phyloP scores from a whole-genome alignment of 2,888 invertebrate genomes.

The Laothoe populi region DNA sequence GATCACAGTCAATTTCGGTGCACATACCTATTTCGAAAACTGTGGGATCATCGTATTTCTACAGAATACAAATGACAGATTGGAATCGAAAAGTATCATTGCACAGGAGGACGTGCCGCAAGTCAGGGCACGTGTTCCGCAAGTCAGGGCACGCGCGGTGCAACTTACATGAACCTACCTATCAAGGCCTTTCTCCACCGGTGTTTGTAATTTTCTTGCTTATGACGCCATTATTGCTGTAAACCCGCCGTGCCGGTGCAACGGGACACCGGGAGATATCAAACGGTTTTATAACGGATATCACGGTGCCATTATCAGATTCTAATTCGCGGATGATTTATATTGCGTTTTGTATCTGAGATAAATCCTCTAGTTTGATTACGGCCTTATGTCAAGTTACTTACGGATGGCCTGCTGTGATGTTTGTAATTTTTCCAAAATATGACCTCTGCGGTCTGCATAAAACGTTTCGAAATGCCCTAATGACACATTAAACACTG shows the following conservation, averaged over 20 bases:
- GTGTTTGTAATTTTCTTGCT: slow-evolving; percentile 66
- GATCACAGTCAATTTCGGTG: not conserved
- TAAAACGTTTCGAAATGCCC: not conserved
- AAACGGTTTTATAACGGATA: slow-evolving; percentile 28
- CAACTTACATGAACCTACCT: slow-evolving; percentile 63
- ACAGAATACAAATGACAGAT: slow-evolving; percentile 45
- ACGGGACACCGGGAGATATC: slow-evolving; percentile 44
- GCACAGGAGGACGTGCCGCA: slow-evolving; percentile 42
- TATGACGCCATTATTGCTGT: slow-evolving; percentile 58
- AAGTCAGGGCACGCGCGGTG: slow-evolving; percentile 46
- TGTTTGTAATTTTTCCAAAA: not conserved
- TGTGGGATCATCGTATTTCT: slow-evolving; percentile 48
- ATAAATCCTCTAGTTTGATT: not conserved
- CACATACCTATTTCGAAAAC: slow-evolving; percentile 40
- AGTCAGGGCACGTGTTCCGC: slow-evolving; percentile 46
- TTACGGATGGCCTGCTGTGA: not conserved
- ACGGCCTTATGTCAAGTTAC: not conserved
- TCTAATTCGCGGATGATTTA: slow-evolving; percentile 33
- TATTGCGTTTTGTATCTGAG: not conserved
- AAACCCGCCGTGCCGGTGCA: slow-evolving; percentile 51
- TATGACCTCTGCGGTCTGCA: not conserved
- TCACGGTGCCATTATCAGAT: slow-evolving; percentile 35
- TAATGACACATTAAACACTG: not conserved
- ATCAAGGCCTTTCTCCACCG: slow-evolving; percentile 67
- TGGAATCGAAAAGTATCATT: slow-evolving; percentile 14